Conservation (phyloP, 30 jellyfish, hydroid and myxozoan species). For the Cassiopea andromeda region DNA sequence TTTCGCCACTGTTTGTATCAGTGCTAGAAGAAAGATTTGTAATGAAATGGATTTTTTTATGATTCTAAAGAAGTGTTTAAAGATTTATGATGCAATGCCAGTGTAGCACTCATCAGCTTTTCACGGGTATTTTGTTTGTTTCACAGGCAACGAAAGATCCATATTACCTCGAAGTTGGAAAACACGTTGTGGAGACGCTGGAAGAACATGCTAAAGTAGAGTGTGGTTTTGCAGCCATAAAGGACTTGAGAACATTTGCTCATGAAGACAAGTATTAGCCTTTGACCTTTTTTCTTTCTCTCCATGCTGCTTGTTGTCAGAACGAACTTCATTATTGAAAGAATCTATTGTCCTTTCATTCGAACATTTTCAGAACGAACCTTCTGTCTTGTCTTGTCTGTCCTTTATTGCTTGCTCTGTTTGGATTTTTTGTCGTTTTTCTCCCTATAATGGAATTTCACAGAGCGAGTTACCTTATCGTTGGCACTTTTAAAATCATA, state of each 20-base stretch:
- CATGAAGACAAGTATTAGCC: constrained; percentile 87
- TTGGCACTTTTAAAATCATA: no score
- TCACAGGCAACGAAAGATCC: constrained; percentile 96
- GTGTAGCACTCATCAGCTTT: neutral
- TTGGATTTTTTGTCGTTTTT: no score
- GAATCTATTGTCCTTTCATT: no score
- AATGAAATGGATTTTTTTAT: no score
- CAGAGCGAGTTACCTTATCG: no score
- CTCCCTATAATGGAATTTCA: no score
- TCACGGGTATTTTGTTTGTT: neutral
- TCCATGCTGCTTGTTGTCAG: neutral
- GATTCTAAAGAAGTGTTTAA: neutral
- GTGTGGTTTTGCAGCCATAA: constrained; percentile 98
- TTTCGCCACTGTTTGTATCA: no score
- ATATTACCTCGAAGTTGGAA: constrained; percentile 86
- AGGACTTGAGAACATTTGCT: constrained; percentile 79
- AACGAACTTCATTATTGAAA: no score
- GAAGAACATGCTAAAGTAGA: constrained; percentile 88
- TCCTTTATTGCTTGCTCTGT: no score
- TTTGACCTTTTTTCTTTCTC: neutral
- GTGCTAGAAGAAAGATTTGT: no score
- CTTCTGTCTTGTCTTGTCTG: no score
- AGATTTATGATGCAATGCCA: neutral
- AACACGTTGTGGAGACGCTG: constrained; percentile 83
- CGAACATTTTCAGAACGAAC: no score